Evolutionary conservation across 2,888 invertebrate genomes (phyloP).

Genomic region (Exephanes ischioxanthus): DNA sequence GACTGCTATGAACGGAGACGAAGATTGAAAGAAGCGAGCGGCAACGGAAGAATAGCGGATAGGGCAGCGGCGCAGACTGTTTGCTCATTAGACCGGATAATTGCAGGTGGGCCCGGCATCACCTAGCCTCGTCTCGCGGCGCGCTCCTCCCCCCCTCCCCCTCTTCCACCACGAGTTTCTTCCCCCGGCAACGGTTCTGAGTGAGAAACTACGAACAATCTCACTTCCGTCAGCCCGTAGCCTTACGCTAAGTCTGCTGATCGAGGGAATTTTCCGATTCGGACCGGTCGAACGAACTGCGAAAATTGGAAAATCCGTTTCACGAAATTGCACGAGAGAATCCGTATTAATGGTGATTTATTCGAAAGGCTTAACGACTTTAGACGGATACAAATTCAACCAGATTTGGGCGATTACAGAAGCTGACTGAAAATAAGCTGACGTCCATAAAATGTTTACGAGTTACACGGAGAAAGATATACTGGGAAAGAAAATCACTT

Average conservation of each 20-base stretch:
- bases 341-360: no score
- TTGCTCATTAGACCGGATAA: conserved; percentile 84
- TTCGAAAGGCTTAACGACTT: background rate
- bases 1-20: conserved; percentile 9
- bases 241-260: background rate
- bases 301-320: background rate
- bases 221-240: background rate
- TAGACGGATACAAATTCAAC: no score
- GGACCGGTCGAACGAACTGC: background rate
- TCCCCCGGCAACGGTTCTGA: conserved; percentile 27
- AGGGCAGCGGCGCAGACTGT: conserved; percentile 78
- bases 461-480: no score
- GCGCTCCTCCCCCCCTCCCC: conserved; percentile 67
- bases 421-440: no score
- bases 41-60: conserved; percentile 65
- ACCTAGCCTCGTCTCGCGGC: conserved; percentile 75
- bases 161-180: conserved; percentile 26
- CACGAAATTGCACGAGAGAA: background rate
- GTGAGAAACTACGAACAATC: conserved; percentile 3
- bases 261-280: background rate
- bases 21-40: conserved; percentile 57
- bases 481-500: no score
- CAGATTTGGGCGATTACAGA: no score
- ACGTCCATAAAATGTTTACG: no score
- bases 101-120: conserved; percentile 81